These are phyloP conservation scores for Hipparchia semele DNA, from an alignment of 2,888 invertebrate genomes.

Conservation along the genomic window DNA sequence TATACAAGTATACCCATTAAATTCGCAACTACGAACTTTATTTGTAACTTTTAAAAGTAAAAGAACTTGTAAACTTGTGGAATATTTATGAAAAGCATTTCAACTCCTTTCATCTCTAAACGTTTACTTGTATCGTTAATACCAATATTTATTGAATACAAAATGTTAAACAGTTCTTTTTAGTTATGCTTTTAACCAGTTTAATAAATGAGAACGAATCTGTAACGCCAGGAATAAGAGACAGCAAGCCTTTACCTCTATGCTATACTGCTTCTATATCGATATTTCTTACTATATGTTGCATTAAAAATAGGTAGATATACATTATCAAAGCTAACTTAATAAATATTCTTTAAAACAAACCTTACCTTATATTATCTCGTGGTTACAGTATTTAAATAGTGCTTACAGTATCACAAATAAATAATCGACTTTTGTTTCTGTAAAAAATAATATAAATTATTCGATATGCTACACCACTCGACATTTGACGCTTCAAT, in stretches of 20 bases:
- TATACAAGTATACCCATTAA: neutral
- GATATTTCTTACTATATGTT: neutral
- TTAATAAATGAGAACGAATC: neutral
- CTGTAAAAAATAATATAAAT: conserved; percentile 3
- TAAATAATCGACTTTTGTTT: conserved; percentile 3
- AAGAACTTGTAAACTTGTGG: neutral
- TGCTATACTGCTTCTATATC: too few relatives aligned
- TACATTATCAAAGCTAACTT: neutral
- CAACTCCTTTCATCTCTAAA: neutral
- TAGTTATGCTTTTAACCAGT: too few relatives aligned
- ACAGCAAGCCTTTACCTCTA: too few relatives aligned
- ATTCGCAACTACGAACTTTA: conserved; percentile 1
- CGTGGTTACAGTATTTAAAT: neutral
- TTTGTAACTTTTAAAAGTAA: neutral
- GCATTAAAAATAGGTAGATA: neutral
- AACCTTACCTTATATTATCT: neutral
- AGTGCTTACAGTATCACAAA: neutral
- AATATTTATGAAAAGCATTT: neutral
- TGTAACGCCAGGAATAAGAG: neutral
- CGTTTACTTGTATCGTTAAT: neutral
- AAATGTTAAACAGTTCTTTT: neutral
- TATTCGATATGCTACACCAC: conserved; percentile 14
- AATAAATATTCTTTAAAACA: neutral
- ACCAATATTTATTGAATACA: neutral
- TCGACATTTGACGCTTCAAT: conserved; percentile 4